Percentiles rank a stretch among this genome's conserved stretches.
Evolutionary conservation across 2,797 vertebrate genomes (phyloP).

Genomic region (Pangasius sanitwongsei): DNA sequence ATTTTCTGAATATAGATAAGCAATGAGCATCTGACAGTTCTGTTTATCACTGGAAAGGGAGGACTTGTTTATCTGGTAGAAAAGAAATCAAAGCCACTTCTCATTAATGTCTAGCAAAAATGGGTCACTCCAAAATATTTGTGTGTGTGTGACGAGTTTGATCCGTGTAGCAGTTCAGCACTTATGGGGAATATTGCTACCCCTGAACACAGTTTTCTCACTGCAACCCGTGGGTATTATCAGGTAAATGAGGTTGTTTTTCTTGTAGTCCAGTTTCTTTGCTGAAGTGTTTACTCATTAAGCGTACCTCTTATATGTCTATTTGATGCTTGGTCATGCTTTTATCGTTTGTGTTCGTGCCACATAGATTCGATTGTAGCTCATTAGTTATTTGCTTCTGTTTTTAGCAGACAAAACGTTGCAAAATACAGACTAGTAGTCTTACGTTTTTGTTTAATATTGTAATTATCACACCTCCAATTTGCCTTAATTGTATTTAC

Average conservation of each 20-base stretch:
- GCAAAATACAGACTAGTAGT: not conserved
- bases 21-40: not conserved
- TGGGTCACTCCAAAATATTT: not conserved
- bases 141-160: not conserved
- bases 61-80: not conserved
- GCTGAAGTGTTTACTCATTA: not conserved
- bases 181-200: not conserved
- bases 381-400: not conserved
- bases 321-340: not conserved
- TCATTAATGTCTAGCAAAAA: not conserved
- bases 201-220: not conserved
- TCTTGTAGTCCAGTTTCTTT: not conserved
- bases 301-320: not conserved
- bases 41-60: not conserved
- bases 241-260: not conserved
- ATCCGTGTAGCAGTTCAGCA: not conserved
- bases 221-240: not conserved
- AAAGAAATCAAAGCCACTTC: not conserved
- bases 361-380: not conserved
- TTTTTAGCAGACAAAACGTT: not conserved
- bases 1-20: not conserved
- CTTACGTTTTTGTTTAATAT: not conserved
- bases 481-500: not conserved
- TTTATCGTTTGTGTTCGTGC: not conserved
- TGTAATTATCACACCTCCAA: not conserved